Conservation (phyloP, 2,888 invertebrate species). For the Phyllotreta striolata region DNA sequence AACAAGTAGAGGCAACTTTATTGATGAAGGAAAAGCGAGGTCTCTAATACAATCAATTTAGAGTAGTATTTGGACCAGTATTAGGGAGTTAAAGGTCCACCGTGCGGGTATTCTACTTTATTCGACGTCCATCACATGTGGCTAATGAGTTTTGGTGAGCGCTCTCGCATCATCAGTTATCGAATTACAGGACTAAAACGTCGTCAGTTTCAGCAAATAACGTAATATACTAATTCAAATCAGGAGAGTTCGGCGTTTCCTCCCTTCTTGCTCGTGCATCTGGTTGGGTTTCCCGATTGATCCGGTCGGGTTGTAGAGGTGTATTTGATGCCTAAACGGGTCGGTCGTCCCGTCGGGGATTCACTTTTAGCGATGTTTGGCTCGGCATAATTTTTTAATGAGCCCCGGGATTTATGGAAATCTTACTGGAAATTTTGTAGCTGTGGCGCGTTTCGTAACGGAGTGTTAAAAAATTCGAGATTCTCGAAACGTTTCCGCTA, state of each 20-base stretch:
- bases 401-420: background rate
- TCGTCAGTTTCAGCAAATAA: constrained; percentile 9
- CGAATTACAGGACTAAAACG: constrained; percentile 14
- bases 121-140: constrained; percentile 24
- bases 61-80: no score
- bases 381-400: constrained; percentile 9
- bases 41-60: no score
- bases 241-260: constrained; percentile 18
- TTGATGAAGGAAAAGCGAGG: no score
- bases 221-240: constrained; percentile 26
- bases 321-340: constrained; percentile 28
- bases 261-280: constrained; percentile 7
- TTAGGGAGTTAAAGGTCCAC: background rate
- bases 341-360: constrained; percentile 17
- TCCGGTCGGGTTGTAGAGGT: constrained; percentile 11
- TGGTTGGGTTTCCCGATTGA: constrained; percentile 16
- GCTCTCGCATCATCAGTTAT: constrained; percentile 11
- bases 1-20: no score
- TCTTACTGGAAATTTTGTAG: no score
- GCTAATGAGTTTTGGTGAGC: constrained; percentile 19
- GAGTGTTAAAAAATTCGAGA: no score
- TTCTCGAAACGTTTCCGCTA: no score
- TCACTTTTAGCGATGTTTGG: constrained; percentile 10
- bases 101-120: constrained; percentile 1
- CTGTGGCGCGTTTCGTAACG: no score